phyloP scores from a whole-genome alignment of 2,888 invertebrate species.

The Leuctra nigra region DNA sequence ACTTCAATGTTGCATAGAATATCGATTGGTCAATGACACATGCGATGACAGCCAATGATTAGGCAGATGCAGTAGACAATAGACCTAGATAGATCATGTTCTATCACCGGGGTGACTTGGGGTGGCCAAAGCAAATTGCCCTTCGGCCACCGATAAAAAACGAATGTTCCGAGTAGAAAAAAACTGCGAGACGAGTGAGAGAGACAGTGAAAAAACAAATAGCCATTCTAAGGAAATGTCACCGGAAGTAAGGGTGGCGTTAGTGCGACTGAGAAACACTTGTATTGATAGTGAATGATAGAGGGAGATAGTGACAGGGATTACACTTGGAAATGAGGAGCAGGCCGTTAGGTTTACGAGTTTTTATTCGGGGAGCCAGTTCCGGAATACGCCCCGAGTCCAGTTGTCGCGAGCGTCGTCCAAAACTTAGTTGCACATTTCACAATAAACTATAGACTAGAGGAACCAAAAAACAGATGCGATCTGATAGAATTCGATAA shows the following conservation, averaged over 20 bases:
- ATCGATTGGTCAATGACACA: too few species aligned
- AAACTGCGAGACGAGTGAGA: too few species aligned
- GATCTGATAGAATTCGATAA: too few species aligned
- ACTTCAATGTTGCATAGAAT: too few species aligned
- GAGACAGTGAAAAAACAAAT: conserved; percentile 21
- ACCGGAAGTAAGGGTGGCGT: conserved; percentile 1
- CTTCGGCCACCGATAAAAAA: conserved; percentile 3
- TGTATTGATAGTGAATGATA: neutral
- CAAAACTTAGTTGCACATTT: too few species aligned
- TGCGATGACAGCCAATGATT: conserved; percentile 1
- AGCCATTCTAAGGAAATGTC: conserved; percentile 24
- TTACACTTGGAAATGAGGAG: conserved; percentile 25
- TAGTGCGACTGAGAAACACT: neutral
- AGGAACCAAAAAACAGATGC: too few species aligned
- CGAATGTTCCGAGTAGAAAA: too few species aligned
- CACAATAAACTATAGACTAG: too few species aligned
- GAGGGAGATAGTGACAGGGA: conserved; percentile 8
- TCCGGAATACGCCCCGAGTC: neutral
- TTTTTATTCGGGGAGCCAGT: conserved; percentile 2
- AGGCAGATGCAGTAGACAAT: neutral
- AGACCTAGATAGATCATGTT: neutral
- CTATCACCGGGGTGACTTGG: too few species aligned
- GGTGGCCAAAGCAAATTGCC: neutral
- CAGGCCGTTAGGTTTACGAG: conserved; percentile 13
- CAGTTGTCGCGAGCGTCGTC: too few species aligned